Evolutionary conservation across 92 coral and sea anemone species (phyloP), one percentile per base, ranked within the genome.

Genomic region (Phenganax marumi): DNA sequence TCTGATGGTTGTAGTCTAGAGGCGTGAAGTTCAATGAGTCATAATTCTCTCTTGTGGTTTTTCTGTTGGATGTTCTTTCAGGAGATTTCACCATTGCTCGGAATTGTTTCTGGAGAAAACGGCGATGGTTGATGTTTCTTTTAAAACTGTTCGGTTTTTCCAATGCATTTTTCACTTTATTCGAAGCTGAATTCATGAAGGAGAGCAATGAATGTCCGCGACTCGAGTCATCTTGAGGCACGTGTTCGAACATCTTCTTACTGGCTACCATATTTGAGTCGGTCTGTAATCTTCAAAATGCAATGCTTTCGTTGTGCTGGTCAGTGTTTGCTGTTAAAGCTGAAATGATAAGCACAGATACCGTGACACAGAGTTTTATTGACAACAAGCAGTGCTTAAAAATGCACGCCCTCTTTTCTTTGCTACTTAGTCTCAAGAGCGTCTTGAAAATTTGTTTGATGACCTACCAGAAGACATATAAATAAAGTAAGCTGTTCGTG

Each of bases 131-230:
- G 72, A 96, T 96, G 87, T 96, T 96, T 52, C 99, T 71, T 77
- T 96, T 96, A 81, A 96, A 96, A 80, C 91, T 96, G 52, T 97
- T 97, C 54, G 99, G 99, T 79, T 96, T 96, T 55, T 96, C 99
- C 79, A 96, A 79, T 52, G 99, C 99, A 10, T 93, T 89, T 75
- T 96, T 96, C 21, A 96, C 96, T 83, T 91, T 96, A 14, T 91
- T 94, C 23, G 99, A 92, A 12, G 99, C 99, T 65, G 91, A 89
- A 75, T 91, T 96, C 99, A 96, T 96, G 68, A 96, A 96, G 49
- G 88, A 92, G 12, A 96, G 88, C 72, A 96, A 90, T 8, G 97
- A 89, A 83, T 94, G 91, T 25, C 96, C 99, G 46, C 60, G 14
- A 25, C 25, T 50, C 7, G 62, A 53, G 23, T 6, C 25, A 16